Evolutionary conservation across 2,113 vertebrate species (phyloP).

Genomic region (Malurus elegans): DNA sequence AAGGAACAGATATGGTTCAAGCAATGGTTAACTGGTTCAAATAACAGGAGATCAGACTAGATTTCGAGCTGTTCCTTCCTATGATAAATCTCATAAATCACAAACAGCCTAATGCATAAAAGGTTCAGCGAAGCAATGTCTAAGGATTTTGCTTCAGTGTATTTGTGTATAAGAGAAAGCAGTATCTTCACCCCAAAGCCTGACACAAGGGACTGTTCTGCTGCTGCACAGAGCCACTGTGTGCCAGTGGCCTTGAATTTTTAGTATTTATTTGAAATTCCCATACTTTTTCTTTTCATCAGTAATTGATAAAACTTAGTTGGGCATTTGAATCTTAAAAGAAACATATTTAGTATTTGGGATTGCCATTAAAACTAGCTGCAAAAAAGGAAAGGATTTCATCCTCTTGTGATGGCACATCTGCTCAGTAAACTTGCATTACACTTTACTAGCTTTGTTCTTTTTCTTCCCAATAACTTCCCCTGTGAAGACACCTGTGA

Average conservation of each 20-base stretch:
- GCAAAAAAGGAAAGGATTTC: background rate
- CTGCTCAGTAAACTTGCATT: background rate
- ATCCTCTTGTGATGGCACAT: background rate
- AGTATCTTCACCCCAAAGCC: background rate
- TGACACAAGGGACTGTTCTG: background rate
- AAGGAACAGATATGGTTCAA: background rate
- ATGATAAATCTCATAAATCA: background rate
- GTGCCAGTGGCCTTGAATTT: background rate
- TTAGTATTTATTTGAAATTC: background rate
- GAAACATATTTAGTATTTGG: background rate
- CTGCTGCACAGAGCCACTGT: accelerated
- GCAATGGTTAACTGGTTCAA: background rate
- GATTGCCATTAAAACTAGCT: background rate
- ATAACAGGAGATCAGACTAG: background rate
- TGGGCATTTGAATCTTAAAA: background rate
- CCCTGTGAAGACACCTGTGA: background rate
- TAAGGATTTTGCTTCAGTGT: background rate
- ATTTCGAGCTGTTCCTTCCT: background rate
- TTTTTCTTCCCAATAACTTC: background rate
- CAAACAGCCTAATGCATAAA: background rate
- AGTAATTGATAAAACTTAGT: background rate
- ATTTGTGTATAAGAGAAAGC: background rate
- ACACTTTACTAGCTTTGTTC: background rate
- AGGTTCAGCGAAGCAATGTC: background rate
- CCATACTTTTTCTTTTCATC: background rate